phyloP scores from a whole-genome alignment of 2,113 vertebrate genomes.

The Elgaria multicarinata region DNA sequence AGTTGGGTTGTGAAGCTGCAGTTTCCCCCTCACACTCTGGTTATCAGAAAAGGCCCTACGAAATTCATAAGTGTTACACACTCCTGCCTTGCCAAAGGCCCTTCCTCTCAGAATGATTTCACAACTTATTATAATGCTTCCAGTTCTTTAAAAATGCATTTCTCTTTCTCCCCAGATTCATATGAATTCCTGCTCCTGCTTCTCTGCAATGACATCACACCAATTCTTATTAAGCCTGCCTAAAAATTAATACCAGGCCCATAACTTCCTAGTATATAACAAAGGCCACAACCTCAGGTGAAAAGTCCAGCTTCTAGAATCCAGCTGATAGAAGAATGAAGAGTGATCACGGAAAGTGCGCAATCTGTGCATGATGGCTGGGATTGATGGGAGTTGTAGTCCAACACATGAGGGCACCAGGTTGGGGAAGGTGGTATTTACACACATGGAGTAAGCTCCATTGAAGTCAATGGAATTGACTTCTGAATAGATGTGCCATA shows the following conservation, averaged over 20 bases:
- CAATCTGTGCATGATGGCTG: not conserved
- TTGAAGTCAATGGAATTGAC: not conserved
- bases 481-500: not conserved
- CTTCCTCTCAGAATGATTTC: not conserved
- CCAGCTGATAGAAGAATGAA: not conserved
- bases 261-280: not conserved
- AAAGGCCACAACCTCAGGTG: not conserved
- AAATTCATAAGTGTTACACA: not conserved
- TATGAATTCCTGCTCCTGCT: not conserved
- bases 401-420: not conserved
- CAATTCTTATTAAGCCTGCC: not conserved
- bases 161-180: not conserved
- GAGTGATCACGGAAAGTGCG: not conserved
- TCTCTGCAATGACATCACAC: not conserved
- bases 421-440: not conserved
- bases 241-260: not conserved
- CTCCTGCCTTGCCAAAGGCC: not conserved
- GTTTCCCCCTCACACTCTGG: not conserved
- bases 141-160: not conserved
- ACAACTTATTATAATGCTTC: not conserved
- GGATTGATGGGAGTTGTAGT: no score
- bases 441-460: not conserved
- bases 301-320: not conserved
- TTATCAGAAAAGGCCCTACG: not conserved
- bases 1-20: not conserved